Evolutionary conservation across 2,113 vertebrate species (phyloP).

Genomic region (Notiomystis cincta): DNA sequence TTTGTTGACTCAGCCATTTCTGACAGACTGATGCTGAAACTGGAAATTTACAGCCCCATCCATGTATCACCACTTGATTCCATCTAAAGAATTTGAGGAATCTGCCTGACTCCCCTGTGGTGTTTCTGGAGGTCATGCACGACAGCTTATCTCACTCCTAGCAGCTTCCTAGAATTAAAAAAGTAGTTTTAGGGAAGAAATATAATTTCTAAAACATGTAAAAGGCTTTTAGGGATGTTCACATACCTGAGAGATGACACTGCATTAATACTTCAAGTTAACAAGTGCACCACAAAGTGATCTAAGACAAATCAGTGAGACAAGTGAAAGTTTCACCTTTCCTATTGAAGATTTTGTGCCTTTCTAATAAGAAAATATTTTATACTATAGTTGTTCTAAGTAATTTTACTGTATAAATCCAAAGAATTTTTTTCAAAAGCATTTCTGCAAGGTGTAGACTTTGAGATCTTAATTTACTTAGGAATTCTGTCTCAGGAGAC

Average conservation of each 20-base stretch:
- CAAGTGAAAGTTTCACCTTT: background rate
- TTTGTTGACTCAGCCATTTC: background rate
- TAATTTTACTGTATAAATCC: background rate
- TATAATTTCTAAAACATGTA: background rate
- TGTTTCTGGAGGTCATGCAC: background rate
- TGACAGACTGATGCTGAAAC: background rate
- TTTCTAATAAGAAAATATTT: background rate
- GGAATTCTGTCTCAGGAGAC: background rate
- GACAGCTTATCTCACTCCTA: background rate
- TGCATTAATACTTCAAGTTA: background rate
- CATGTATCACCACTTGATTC: background rate
- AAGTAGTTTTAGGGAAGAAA: background rate
- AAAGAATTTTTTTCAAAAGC: background rate
- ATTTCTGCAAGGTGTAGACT: background rate
- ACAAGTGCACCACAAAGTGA: background rate
- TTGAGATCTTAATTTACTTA: background rate
- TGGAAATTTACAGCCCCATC: background rate
- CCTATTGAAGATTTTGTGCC: background rate
- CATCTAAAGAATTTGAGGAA: background rate
- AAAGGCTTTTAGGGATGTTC: background rate
- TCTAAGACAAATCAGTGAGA: background rate
- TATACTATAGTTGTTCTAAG: background rate
- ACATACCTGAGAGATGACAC: background rate
- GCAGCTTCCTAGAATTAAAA: background rate
- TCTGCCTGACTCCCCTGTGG: background rate